phyloP scores from a whole-genome alignment of 2,797 vertebrate genomes.

The Spea hammondii region DNA sequence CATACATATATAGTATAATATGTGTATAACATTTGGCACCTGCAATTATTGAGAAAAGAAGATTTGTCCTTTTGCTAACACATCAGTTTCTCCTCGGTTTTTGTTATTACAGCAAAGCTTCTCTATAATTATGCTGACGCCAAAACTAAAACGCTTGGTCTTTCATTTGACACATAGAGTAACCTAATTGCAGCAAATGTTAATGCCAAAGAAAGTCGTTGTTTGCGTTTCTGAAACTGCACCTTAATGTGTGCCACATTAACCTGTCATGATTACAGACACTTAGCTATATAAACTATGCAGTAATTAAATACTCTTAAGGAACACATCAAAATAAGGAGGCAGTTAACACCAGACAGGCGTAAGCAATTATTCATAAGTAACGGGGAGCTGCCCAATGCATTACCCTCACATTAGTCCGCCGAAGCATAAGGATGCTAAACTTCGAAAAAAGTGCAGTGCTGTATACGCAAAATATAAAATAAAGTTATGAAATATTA shows the following conservation, averaged over 20 bases:
- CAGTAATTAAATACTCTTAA: conserved; percentile 45
- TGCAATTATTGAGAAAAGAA: no score
- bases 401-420: not conserved
- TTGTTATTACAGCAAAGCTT: conserved; percentile 6
- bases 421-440: no score
- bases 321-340: conserved; percentile 36
- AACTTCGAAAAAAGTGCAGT: no score
- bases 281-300: conserved; percentile 26
- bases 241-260: conserved; percentile 34
- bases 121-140: conserved; percentile 33
- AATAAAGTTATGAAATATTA: no score
- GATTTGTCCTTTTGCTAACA: no score
- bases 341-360: not conserved
- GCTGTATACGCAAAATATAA: no score
- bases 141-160: conserved; percentile 18
- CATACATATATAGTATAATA: no score
- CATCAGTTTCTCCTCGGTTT: not conserved
- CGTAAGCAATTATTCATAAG: not conserved
- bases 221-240: conserved; percentile 36
- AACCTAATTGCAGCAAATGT: conserved; percentile 34
- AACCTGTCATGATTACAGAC: conserved; percentile 32
- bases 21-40: no score
- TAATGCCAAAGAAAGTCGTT: conserved; percentile 42
- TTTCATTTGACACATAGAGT: conserved; percentile 25
- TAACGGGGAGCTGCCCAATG: not conserved